Evolutionary conservation across 2,797 vertebrate species (phyloP).

Genomic region (Leontopithecus rosalia): DNA sequence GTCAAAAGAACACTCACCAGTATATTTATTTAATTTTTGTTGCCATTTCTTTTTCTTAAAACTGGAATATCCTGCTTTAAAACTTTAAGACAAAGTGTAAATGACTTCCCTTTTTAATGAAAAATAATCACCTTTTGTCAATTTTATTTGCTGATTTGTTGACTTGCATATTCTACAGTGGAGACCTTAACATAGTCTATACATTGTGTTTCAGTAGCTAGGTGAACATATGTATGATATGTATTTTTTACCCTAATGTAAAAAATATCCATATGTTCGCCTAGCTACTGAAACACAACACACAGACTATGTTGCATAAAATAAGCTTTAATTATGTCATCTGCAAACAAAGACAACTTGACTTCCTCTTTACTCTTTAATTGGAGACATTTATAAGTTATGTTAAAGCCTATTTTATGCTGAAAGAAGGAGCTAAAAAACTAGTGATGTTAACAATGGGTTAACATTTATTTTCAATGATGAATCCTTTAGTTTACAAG

Average conservation of each 20-base stretch:
- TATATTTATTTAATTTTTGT: constrained; percentile 76
- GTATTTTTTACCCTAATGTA: constrained; percentile 78
- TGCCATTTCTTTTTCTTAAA: constrained; percentile 74
- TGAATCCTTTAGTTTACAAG: background rate
- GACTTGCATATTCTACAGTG: constrained; percentile 52
- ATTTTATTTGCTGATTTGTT: constrained; percentile 64
- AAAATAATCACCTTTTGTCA: constrained; percentile 49
- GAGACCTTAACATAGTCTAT: background rate
- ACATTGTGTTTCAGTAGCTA: constrained; percentile 58
- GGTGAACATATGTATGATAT: constrained; percentile 68
- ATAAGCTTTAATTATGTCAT: too few species aligned
- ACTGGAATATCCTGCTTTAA: constrained; percentile 79
- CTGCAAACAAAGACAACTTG: too few species aligned
- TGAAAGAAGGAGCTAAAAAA: constrained; percentile 45
- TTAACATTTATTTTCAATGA: constrained; percentile 53
- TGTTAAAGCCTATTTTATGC: constrained; percentile 43
- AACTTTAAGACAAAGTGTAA: constrained; percentile 63
- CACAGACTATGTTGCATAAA: too few species aligned
- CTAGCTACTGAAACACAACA: too few species aligned
- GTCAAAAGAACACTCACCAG: constrained; percentile 73
- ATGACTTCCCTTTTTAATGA: constrained; percentile 65
- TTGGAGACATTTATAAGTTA: constrained; percentile 73
- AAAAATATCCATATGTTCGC: too few species aligned
- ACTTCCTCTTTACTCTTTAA: constrained; percentile 64
- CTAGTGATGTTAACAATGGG: background rate